These are phyloP conservation scores for Cenopis cana DNA, from an alignment of 2,888 invertebrate genomes.

Conservation along the genomic window DNA sequence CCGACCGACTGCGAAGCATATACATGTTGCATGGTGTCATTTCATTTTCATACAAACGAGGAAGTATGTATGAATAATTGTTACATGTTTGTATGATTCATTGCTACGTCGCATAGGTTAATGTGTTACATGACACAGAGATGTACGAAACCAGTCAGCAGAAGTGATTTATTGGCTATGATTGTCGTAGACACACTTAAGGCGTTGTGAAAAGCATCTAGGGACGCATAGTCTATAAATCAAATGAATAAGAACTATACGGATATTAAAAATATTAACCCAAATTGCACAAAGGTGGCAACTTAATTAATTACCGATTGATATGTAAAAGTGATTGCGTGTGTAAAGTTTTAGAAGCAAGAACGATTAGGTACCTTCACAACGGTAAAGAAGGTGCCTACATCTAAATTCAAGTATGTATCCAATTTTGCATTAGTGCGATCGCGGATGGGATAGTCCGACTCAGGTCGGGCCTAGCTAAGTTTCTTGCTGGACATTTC, in stretches of 20 bases:
- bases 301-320: no score
- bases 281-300: no score
- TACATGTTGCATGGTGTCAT: constrained; percentile 5
- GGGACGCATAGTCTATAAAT: neutral
- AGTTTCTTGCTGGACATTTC: no score
- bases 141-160: constrained; percentile 18
- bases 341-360: no score
- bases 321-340: no score
- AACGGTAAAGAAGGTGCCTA: no score
- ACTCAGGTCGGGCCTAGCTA: no score
- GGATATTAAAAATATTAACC: no score
- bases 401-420: no score
- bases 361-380: no score
- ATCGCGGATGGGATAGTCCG: no score
- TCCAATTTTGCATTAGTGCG: no score
- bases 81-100: constrained; percentile 36
- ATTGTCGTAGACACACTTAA: constrained; percentile 16
- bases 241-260: neutral
- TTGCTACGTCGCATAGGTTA: constrained; percentile 35
- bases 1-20: constrained; percentile 19
- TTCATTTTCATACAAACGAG: constrained; percentile 27
- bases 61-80: constrained; percentile 38
- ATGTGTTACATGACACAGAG: constrained; percentile 41
- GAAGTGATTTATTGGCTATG: constrained; percentile 25
- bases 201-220: neutral